phyloP scores from a whole-genome alignment of 2,888 invertebrate genomes.

The Agrotis puta region DNA sequence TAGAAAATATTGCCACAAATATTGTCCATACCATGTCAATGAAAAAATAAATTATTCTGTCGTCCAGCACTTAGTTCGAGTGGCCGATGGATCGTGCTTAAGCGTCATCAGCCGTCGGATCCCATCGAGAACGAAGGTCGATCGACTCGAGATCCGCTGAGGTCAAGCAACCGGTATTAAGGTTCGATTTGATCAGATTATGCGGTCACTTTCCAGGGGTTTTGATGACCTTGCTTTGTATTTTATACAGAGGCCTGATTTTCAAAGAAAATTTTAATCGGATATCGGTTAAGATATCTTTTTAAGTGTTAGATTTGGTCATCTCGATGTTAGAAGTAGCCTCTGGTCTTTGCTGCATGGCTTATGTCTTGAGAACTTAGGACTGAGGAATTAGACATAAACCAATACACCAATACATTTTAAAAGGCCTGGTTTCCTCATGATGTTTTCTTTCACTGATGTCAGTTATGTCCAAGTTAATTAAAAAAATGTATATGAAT shows the following conservation, averaged over 20 bases:
- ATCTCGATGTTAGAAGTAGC: no score
- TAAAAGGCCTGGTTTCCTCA: no score
- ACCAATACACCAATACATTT: no score
- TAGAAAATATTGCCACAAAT: constrained; percentile 14
- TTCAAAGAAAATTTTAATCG: neutral
- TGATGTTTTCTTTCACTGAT: no score
- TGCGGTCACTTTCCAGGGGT: constrained; percentile 39
- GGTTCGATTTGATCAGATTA: constrained; percentile 52
- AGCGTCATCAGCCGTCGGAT: constrained; percentile 54
- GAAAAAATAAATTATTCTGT: constrained; percentile 64
- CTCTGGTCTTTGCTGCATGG: no score
- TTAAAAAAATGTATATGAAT: no score
- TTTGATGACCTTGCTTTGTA: constrained; percentile 5
- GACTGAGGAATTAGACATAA: no score
- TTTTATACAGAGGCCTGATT: neutral
- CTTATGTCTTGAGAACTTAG: no score
- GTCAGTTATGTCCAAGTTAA: no score
- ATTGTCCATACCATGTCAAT: constrained; percentile 47
- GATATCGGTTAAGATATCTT: no score
- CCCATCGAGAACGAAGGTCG: constrained; percentile 60
- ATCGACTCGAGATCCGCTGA: constrained; percentile 58
- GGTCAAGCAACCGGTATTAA: constrained; percentile 60
- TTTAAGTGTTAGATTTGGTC: no score
- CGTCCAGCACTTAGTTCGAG: constrained; percentile 44
- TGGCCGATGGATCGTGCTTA: constrained; percentile 61